A percentile compares a stretch with the other conserved stretches of the same genome.
phyloP scores from a whole-genome alignment of 2,113 vertebrate genomes.

The Toxotes chatareus region DNA sequence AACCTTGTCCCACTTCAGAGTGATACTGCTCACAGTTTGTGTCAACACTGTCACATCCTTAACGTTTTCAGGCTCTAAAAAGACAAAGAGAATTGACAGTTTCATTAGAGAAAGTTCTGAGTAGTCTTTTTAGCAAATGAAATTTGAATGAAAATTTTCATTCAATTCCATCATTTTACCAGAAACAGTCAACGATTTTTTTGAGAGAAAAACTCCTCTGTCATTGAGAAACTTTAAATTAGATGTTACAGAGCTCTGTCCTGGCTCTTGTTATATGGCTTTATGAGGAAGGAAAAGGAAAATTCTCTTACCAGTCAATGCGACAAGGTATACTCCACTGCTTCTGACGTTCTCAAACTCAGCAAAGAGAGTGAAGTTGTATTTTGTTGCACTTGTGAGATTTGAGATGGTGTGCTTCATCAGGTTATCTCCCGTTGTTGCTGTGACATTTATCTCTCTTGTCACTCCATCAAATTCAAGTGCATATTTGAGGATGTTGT shows the following conservation, averaged over 20 bases:
- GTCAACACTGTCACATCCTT: rapidly evolving
- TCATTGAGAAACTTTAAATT: background rate
- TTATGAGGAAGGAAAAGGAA: background rate
- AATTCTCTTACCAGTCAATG: constrained; percentile 40
- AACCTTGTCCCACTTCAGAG: constrained; percentile 54
- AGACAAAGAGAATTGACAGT: no score
- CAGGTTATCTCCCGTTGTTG: rapidly evolving
- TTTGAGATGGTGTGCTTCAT: rapidly evolving
- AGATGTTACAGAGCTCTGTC: background rate
- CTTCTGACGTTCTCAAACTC: constrained; percentile 25
- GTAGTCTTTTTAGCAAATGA: background rate
- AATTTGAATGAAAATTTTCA: no score
- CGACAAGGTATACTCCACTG: background rate
- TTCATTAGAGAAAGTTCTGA: background rate
- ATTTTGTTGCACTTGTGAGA: background rate
- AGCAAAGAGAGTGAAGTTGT: constrained; percentile 45
- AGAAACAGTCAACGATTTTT: no score
- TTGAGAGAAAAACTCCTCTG: background rate
- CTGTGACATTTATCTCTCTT: rapidly evolving
- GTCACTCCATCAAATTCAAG: background rate
- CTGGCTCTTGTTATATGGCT: background rate
- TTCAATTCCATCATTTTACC: no score
- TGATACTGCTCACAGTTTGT: constrained; percentile 45
- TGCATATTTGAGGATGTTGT: rapidly evolving
- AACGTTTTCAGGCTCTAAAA: constrained; percentile 28